phyloP scores from a whole-genome alignment of 64 coral and sea anemone genomes.

The Pocillopora damicornis region DNA sequence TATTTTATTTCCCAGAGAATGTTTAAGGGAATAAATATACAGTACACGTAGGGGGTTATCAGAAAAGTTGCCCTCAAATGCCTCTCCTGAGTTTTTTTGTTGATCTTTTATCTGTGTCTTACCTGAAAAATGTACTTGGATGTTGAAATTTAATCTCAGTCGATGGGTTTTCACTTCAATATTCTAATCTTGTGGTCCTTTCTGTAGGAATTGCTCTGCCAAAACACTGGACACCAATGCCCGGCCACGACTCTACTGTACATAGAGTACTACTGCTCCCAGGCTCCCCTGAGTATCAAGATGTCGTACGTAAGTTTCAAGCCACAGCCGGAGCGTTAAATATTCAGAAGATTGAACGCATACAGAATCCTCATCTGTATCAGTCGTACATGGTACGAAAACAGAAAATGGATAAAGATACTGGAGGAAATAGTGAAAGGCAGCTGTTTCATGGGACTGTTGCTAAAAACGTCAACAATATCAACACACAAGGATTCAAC shows the following conservation, averaged over 20 bases:
- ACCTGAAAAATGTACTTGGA: too few relatives aligned
- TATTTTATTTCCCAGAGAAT: too few relatives aligned
- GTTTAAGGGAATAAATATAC: too few relatives aligned
- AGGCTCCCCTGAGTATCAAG: background rate
- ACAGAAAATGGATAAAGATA: conserved; percentile 14
- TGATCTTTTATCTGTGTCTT: too few relatives aligned
- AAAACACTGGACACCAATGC: background rate
- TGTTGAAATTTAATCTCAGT: too few relatives aligned
- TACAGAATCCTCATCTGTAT: conserved; percentile 35
- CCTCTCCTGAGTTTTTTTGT: too few relatives aligned
- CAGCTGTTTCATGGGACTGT: conserved; percentile 20
- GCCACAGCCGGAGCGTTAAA: background rate
- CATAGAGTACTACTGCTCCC: background rate
- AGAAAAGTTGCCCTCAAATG: too few relatives aligned
- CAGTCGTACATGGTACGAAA: conserved; percentile 12
- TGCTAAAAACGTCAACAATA: background rate
- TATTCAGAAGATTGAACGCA: conserved; percentile 4
- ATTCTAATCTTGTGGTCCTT: too few relatives aligned
- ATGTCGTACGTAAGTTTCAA: background rate
- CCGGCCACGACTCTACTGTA: background rate
- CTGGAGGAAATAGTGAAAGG: conserved; percentile 13
- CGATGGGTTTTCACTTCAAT: too few relatives aligned
- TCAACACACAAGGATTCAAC: conserved; percentile 38
- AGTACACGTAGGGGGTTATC: too few relatives aligned
- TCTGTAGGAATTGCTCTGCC: conserved; percentile 4